phyloP scores from a whole-genome alignment of 1,140 invertebrate species.

The Atta colombica region DNA sequence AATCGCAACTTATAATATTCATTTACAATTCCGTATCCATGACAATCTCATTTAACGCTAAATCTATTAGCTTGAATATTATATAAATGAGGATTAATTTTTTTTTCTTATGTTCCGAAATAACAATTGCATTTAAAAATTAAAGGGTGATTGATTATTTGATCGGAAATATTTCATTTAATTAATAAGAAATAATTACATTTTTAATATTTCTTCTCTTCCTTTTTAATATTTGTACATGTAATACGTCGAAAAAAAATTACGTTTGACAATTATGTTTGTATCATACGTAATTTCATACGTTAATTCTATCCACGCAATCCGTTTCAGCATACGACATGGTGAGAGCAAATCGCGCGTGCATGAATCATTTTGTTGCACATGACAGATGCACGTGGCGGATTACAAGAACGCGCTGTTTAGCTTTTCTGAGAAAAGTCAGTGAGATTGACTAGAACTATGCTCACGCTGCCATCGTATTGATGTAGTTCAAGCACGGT shows the following conservation, averaged over 20 bases:
- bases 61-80: neutral
- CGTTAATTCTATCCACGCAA: neutral
- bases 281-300: neutral
- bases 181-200: neutral
- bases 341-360: neutral
- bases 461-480: constrained; percentile 7
- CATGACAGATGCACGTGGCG: constrained; percentile 43
- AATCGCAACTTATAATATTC: neutral
- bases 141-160: neutral
- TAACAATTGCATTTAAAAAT: neutral
- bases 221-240: neutral
- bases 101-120: neutral
- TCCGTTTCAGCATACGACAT: neutral
- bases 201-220: neutral
- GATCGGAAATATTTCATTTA: neutral
- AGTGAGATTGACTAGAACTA: constrained; percentile 29
- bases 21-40: neutral
- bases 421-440: constrained; percentile 47
- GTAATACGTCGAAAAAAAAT: neutral
- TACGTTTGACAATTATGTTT: too few species aligned
- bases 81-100: constrained; percentile 8
- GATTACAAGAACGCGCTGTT: constrained; percentile 51
- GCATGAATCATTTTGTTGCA: constrained; percentile 43
- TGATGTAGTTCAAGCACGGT: constrained; percentile 28
- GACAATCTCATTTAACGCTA: neutral